These are phyloP conservation scores for Malurus elegans DNA, from an alignment of 2,113 vertebrate species.

Conservation along the genomic window DNA sequence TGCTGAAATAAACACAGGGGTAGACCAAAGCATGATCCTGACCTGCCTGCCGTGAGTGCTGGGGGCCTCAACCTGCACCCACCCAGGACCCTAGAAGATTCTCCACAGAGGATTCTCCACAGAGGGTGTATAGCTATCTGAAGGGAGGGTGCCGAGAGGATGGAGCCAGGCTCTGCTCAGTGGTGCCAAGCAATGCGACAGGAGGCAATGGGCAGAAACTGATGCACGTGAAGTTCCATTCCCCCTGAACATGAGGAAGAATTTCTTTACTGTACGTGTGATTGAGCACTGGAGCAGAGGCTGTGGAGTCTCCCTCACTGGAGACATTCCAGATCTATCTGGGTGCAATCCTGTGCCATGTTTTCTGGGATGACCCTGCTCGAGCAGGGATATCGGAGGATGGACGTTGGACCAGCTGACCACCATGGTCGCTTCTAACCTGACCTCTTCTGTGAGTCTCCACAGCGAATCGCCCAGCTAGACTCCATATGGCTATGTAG, in stretches of 20 bases:
- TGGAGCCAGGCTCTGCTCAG: not conserved
- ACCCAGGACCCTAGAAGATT: not conserved
- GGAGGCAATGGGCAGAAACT: not conserved
- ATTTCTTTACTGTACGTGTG: not conserved
- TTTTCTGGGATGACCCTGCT: not conserved
- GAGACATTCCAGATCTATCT: not conserved
- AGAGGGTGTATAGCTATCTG: fast-evolving
- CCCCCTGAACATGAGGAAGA: not conserved
- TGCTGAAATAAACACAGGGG: not conserved
- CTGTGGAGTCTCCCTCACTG: not conserved
- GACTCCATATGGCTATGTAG: fast-evolving
- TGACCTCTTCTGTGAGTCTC: not conserved
- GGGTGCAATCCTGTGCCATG: not conserved
- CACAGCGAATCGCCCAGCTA: fast-evolving
- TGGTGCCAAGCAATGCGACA: not conserved
- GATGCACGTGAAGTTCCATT: not conserved
- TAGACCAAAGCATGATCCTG: fast-evolving
- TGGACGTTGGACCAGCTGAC: not conserved
- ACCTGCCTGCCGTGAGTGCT: no score
- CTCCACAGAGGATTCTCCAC: not conserved
- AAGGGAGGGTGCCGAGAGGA: not conserved
- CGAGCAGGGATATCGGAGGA: not conserved
- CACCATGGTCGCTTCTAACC: not conserved
- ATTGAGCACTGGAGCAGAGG: not conserved
- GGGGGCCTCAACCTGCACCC: not conserved